Base-by-base conservation (phyloP, 2,797 vertebrate species). In the Psittacula derbiana region DNA sequence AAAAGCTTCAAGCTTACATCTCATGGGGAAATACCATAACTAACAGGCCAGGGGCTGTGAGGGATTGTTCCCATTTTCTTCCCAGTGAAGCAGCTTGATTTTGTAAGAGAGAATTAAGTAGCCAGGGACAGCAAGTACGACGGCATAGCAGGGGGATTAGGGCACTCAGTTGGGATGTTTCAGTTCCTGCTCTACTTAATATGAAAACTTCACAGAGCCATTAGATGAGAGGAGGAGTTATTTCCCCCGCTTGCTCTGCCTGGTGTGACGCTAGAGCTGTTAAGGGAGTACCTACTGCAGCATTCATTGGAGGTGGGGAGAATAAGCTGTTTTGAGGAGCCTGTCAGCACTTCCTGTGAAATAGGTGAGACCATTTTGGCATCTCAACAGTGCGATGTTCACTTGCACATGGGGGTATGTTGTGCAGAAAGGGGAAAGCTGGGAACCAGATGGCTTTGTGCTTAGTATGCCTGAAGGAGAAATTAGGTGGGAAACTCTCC, bases 101-200 rank as follows among this genome's bases (percentile, higher is more conserved):
- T 96, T 92, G 50, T 84, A 76, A 80, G 52, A 89, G 31, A 91
- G 57, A 95, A 80, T 88, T 84, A 80, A 95, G 57, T 87, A 95
- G 80, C 80, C 86, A 90, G 83, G 74, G 88, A 94, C 44, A 93
- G 47, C n/a, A 66, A 94, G 31, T 81, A 49, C 2, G 6, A 64
- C 91, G 73, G 33, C 67, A 57, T 71, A 78, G 70, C 47, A 27
- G 50, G 64, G 85, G 76, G 82, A 93, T 93, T 94, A 90, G 92
- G 92, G 74, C 87, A 79, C 47, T 92, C 89, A 55, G 28, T 3
- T 84, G 92, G 93, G 91, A 91, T 78, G 60, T 58, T 91, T 76
- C 88, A 36, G 47, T 43, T 94, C 81, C 81, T 87, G 78, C 74
- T 82, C 92, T 94, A 74, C 88, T 95, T 95, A 85, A 83, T 86